phyloP scores from a whole-genome alignment of 2,113 vertebrate genomes.

The Macrotis lagotis region DNA sequence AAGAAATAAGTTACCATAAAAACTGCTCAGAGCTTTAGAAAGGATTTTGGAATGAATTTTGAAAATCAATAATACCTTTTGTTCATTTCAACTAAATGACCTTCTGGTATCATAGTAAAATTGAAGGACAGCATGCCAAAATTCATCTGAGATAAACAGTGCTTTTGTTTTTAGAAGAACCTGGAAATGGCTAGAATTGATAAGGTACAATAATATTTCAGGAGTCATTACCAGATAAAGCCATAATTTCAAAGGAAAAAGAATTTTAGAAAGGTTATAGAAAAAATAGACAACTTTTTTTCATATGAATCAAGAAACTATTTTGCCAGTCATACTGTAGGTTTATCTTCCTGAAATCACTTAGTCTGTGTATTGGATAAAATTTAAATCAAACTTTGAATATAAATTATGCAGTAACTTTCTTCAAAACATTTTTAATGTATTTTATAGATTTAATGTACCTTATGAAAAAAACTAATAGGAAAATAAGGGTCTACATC shows the following conservation, averaged over 20 bases:
- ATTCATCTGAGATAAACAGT: background rate
- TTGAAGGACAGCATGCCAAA: background rate
- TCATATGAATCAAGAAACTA: background rate
- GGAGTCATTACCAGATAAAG: background rate
- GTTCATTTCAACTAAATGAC: background rate
- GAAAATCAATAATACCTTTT: background rate
- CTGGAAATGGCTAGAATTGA: background rate
- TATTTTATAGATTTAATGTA: background rate
- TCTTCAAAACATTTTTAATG: background rate
- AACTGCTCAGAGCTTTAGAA: background rate
- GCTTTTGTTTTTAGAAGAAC: background rate
- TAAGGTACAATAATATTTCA: background rate
- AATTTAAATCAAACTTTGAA: background rate
- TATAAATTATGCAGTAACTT: background rate
- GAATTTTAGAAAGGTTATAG: background rate
- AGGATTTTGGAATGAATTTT: background rate
- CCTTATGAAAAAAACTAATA: background rate
- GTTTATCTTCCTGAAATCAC: background rate
- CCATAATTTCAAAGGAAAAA: background rate
- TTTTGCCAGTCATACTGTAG: background rate
- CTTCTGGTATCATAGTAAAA: background rate
- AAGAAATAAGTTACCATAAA: slow-evolving; percentile 34
- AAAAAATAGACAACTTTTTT: background rate
- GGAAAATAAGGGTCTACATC: background rate
- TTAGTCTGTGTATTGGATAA: background rate